Conservation (phyloP, 2,797 vertebrate species). For the Jordanella pulchra region DNA sequence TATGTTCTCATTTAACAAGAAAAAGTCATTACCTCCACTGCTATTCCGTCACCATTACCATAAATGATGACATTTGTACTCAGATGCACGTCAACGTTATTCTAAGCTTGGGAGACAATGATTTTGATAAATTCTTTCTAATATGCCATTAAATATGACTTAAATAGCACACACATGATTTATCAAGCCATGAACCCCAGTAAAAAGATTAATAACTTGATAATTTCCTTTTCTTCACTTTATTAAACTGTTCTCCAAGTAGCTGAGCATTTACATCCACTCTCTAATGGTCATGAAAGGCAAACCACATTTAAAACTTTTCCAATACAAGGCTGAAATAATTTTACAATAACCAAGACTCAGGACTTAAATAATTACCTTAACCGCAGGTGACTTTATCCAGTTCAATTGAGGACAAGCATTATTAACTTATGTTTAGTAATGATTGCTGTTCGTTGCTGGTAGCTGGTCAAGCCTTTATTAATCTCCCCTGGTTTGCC, state of each 20-base stretch:
- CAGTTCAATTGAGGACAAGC: not conserved
- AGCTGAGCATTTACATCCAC: not conserved
- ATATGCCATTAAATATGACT: conserved; percentile 14
- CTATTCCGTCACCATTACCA: conserved; percentile 19
- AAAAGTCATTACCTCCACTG: conserved; percentile 10
- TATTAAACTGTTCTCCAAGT: not conserved
- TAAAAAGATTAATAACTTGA: conserved; percentile 8
- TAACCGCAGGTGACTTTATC: not conserved
- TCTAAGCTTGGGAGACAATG: conserved; percentile 15
- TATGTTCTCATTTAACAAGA: conserved; percentile 31
- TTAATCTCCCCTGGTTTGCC: not conserved
- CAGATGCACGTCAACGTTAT: conserved; percentile 11
- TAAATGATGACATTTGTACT: conserved; percentile 1
- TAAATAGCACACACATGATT: conserved; percentile 19
- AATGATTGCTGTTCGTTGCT: no score
- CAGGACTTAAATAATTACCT: not conserved
- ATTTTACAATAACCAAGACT: not conserved
- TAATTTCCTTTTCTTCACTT: conserved; percentile 5
- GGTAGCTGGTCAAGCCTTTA: no score
- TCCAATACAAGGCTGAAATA: not conserved
- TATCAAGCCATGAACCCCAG: conserved; percentile 2
- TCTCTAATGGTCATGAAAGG: not conserved
- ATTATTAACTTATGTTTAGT: not conserved
- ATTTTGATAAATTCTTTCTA: conserved; percentile 27
- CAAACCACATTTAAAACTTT: not conserved